Evolutionary conservation across 2,888 invertebrate species (phyloP).

Genomic region (Perdita meconis): DNA sequence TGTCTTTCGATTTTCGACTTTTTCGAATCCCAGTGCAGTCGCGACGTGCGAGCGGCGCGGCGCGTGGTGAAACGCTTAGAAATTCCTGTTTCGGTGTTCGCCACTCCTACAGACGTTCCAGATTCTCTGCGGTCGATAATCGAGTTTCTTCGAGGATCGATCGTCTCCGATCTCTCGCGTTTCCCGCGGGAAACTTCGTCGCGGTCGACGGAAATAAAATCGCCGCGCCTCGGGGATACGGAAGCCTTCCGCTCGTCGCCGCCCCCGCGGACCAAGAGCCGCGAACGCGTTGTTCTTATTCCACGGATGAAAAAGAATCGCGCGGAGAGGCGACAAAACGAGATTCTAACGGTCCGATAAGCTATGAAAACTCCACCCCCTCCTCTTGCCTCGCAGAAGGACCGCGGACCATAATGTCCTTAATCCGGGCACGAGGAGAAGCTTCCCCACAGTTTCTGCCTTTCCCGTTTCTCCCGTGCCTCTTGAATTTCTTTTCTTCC

Average conservation of each 20-base stretch:
- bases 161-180: conserved; percentile 14
- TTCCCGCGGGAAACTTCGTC: conserved; percentile 14
- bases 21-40: conserved; percentile 48
- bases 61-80: conserved; percentile 5
- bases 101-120: conserved; percentile 34
- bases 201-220: conserved; percentile 16
- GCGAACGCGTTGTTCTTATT: neutral
- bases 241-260: neutral
- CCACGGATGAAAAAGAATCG: conserved; percentile 39
- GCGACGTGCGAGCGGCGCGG: conserved; percentile 32
- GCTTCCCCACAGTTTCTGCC: conserved; percentile 51
- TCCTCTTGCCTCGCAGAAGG: conserved; percentile 45
- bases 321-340: conserved; percentile 51
- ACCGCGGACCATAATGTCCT: conserved; percentile 59
- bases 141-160: conserved; percentile 41
- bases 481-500: conserved; percentile 56
- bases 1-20: conserved; percentile 49
- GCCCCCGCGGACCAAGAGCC: neutral
- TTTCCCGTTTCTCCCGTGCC: neutral
- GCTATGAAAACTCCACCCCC: conserved; percentile 53
- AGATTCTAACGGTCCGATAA: conserved; percentile 63
- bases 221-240: neutral
- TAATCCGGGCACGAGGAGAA: conserved; percentile 57
- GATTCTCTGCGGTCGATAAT: conserved; percentile 49
- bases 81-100: conserved; percentile 14